Evolutionary conservation across 2,888 invertebrate species (phyloP), one percentile per base, ranked within the genome.

Genomic region (Agrotis clavis): DNA sequence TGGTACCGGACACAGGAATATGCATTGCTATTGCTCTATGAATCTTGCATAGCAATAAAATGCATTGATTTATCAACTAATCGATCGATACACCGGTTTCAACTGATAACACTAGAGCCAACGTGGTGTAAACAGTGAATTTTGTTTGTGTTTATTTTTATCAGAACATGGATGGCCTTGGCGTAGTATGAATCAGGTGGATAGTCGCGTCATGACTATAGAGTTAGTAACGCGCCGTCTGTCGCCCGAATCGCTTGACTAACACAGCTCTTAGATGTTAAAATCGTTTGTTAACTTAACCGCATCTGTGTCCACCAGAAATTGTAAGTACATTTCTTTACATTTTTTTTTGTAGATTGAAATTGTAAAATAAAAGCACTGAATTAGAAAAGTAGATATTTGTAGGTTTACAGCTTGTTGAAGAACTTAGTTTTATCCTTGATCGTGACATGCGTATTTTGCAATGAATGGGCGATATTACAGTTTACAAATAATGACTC

Each of bases 271-370:
- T 53, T 54, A 35, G 83, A 94, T 94, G 94, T 83, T 94, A 84
- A 93, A 91, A 85, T 89, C 88, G 60, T 70, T 94, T 66, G 82
- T 85, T 73, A 86, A 84, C 48, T 79, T 92, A 73, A 82, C 86
- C 56, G 84, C 86, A 59, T 84, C 85, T 60, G 74, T 88, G 53
- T 69, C 86, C 50, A 72, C 77, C n/a, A 90, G 79, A 82, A 88
- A 89, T 76, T 82, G 94, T 94, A 87, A 94, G 94, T 94, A 65
- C 4, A 6, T 50, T 67, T 35, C 4, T 35, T 62, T 45, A 51
- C 1, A n/a, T 35, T n/a, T 60, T 35, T n/a, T 60, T 53, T 48
- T 19, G 1, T 41, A 41, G 41, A 41, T 9, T 9, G 0, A 41
- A 11, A 11, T 41, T 41, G 41, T 41, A 9, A 41, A 41, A 41